phyloP scores from a whole-genome alignment of 2,888 invertebrate species.

The Phyllotreta cruciferae region DNA sequence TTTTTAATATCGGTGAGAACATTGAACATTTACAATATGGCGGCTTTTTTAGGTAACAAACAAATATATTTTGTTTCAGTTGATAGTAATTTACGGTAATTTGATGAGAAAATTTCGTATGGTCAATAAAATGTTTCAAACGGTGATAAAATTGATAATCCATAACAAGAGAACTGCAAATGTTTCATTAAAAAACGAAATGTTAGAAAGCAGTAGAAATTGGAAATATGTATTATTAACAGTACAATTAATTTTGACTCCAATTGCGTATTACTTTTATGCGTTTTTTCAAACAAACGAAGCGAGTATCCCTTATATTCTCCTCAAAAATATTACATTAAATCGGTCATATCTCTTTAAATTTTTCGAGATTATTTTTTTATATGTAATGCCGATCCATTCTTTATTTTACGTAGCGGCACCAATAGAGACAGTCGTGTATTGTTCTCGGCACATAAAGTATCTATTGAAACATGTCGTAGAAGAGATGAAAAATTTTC shows the following conservation, averaged over 20 bases:
- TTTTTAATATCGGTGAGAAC: neutral
- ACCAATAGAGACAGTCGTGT: neutral
- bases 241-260: neutral
- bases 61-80: neutral
- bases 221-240: neutral
- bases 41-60: too few species aligned
- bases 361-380: neutral
- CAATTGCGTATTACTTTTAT: neutral
- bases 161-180: neutral
- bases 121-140: neutral
- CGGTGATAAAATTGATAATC: neutral
- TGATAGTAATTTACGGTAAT: neutral
- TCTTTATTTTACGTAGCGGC: too few species aligned
- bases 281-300: neutral
- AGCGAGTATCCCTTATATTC: too few species aligned
- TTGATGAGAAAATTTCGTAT: neutral
- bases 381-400: neutral
- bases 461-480: neutral
- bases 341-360: neutral
- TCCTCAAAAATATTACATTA: too few species aligned
- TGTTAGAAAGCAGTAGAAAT: neutral
- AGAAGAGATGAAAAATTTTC: conserved; percentile 2
- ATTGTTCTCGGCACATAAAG: neutral
- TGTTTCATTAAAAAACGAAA: conserved; percentile 1
- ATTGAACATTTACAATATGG: too few species aligned